Evolutionary conservation across 2,113 vertebrate species (phyloP).

Genomic region (Gnathonemus echidnorhynchus): DNA sequence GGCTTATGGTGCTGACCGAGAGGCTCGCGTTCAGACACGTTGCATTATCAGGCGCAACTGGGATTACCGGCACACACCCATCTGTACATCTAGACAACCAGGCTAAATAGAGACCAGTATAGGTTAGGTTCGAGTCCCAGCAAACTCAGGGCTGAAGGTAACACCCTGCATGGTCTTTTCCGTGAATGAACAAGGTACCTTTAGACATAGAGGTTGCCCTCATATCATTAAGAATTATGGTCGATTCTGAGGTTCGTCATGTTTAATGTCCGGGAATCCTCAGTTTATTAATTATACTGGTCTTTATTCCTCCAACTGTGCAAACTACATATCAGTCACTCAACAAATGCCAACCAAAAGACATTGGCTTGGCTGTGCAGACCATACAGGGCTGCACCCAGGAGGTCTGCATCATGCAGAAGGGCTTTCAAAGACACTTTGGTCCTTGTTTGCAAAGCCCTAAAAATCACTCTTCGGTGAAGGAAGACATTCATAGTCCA

Average conservation of each 20-base stretch:
- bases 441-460: background rate
- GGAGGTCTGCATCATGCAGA: background rate
- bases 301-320: constrained; percentile 19
- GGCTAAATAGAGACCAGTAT: background rate
- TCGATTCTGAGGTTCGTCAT: too few species aligned
- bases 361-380: background rate
- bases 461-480: background rate
- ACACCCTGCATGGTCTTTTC: background rate
- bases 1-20: background rate
- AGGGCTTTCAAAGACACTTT: background rate
- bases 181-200: background rate
- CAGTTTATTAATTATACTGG: constrained; percentile 15
- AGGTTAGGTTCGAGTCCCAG: background rate
- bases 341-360: constrained; percentile 23
- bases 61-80: background rate
- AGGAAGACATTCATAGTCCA: background rate
- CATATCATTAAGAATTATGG: background rate
- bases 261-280: background rate
- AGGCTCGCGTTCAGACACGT: too few species aligned
- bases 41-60: background rate
- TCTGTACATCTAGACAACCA: background rate
- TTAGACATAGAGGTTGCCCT: background rate
- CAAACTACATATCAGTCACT: constrained; percentile 23
- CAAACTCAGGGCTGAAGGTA: background rate
- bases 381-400: background rate